These are phyloP conservation scores for Scotopteryx bipunctaria DNA, from an alignment of 2,888 invertebrate species.

Conservation along the genomic window DNA sequence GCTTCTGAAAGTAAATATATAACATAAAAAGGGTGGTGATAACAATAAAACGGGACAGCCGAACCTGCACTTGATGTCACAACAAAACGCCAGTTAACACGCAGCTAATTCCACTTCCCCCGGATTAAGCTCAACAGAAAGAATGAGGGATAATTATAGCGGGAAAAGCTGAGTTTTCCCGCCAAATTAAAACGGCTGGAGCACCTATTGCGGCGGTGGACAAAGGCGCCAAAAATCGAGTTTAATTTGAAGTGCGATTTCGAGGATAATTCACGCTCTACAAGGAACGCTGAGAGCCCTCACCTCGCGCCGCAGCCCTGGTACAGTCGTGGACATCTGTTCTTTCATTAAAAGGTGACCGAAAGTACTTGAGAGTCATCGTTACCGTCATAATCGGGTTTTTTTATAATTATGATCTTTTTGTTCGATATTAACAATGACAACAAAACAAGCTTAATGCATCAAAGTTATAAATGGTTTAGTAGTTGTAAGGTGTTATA, in stretches of 20 bases:
- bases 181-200: conserved; percentile 57
- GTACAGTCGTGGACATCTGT: conserved; percentile 31
- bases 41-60: conserved; percentile 6
- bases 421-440: too few species aligned
- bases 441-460: too few species aligned
- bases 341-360: conserved; percentile 34
- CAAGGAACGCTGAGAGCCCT: too few species aligned
- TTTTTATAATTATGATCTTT: too few species aligned
- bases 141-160: conserved; percentile 53
- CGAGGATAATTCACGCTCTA: conserved; percentile 22
- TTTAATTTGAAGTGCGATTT: conserved; percentile 68
- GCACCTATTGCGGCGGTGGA: conserved; percentile 42
- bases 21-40: not conserved
- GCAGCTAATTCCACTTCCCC: conserved; percentile 24
- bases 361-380: too few species aligned
- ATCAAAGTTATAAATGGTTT: too few species aligned
- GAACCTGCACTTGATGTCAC: conserved; percentile 24
- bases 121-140: conserved; percentile 24
- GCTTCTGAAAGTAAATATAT: too few species aligned
- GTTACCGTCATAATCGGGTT: too few species aligned
- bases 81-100: conserved; percentile 23
- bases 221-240: conserved; percentile 59
- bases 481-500: too few species aligned
- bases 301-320: too few species aligned
- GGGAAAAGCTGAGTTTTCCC: conserved; percentile 49